Percentiles rank a stretch among this genome's conserved stretches.
phyloP scores from a whole-genome alignment of 2,888 invertebrate genomes.

The Trissolcus brochymenae region DNA sequence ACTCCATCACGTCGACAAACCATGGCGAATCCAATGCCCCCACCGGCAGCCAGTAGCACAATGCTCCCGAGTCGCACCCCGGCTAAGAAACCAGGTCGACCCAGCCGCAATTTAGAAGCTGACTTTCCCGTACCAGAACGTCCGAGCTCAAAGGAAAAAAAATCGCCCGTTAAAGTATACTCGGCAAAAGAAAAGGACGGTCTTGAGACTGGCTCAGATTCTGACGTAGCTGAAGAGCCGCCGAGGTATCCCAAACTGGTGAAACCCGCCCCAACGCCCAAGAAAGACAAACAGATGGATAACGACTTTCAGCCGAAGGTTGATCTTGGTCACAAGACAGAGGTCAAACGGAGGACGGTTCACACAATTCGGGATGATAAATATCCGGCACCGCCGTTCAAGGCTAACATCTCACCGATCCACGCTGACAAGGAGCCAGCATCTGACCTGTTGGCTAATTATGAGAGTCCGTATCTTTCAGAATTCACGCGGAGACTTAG shows the following conservation, averaged over 20 bases:
- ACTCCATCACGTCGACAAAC: conserved; percentile 76
- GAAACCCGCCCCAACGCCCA: conserved; percentile 59
- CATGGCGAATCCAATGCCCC: conserved; percentile 74
- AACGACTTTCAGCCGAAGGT: conserved; percentile 25
- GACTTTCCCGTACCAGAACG: conserved; percentile 56
- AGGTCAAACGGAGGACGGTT: conserved; percentile 61
- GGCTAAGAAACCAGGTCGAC: conserved; percentile 5
- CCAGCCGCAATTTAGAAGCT: conserved; percentile 60
- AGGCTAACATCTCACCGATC: conserved; percentile 67
- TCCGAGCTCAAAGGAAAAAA: conserved; percentile 57
- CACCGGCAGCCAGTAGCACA: conserved; percentile 63
- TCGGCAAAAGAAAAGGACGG: conserved; percentile 77
- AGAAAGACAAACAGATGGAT: conserved; percentile 44
- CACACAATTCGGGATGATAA: conserved; percentile 63
- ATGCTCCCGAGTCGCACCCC: conserved; percentile 4
- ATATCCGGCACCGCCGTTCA: conserved; percentile 64
- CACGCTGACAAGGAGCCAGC: conserved; percentile 58
- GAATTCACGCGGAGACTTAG: conserved; percentile 82
- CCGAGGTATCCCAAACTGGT: conserved; percentile 52
- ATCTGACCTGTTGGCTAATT: conserved; percentile 73
- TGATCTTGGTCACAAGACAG: conserved; percentile 41
- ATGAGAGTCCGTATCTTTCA: conserved; percentile 84
- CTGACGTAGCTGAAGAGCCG: conserved; percentile 78
- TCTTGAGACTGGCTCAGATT: conserved; percentile 84
- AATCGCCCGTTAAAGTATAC: conserved; percentile 5